These are phyloP conservation scores for Tethya wilhelma DNA, from an alignment of 37 sponge, comb jelly and placozoan species.

Conservation along the genomic window DNA sequence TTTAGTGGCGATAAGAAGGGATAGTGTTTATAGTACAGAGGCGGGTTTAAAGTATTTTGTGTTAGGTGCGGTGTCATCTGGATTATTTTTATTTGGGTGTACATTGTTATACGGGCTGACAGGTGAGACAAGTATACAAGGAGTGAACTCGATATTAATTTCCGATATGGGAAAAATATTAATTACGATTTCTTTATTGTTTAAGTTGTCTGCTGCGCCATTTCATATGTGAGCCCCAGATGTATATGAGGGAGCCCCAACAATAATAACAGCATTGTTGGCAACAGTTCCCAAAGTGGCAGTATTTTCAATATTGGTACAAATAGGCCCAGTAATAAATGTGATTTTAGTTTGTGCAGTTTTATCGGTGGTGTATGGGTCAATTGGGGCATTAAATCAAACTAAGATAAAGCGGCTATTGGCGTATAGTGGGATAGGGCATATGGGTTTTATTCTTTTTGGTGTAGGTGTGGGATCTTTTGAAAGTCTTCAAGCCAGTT, in stretches of 20 bases:
- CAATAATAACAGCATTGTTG: conserved; percentile 56
- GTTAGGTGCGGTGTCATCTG: conserved; percentile 71
- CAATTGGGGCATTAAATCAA: conserved; percentile 84
- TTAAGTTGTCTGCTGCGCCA: conserved; percentile 68
- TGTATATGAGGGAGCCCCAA: conserved; percentile 80
- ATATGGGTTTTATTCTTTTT: conserved; percentile 81
- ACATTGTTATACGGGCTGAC: conserved; percentile 64
- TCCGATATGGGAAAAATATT: conserved; percentile 49
- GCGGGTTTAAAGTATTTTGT: conserved; percentile 76
- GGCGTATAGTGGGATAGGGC: conserved; percentile 82
- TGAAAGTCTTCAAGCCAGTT: conserved; percentile 70
- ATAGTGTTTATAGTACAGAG: conserved; percentile 66
- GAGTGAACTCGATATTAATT: conserved; percentile 23
- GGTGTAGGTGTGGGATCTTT: conserved; percentile 72
- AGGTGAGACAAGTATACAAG: conserved; percentile 70
- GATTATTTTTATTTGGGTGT: conserved; percentile 73
- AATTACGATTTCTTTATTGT: conserved; percentile 68
- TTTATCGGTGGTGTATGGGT: conserved; percentile 69
- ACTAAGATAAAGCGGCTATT: conserved; percentile 74
- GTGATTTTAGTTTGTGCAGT: conserved; percentile 67
- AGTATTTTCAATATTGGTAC: conserved; percentile 69
- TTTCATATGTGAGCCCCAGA: conserved; percentile 87
- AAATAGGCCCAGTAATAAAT: conserved; percentile 58
- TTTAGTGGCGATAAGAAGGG: conserved; percentile 59
- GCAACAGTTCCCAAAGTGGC: conserved; percentile 66